These are phyloP conservation scores for Metallyticus violacea DNA, from an alignment of 2,888 invertebrate species.

Conservation along the genomic window DNA sequence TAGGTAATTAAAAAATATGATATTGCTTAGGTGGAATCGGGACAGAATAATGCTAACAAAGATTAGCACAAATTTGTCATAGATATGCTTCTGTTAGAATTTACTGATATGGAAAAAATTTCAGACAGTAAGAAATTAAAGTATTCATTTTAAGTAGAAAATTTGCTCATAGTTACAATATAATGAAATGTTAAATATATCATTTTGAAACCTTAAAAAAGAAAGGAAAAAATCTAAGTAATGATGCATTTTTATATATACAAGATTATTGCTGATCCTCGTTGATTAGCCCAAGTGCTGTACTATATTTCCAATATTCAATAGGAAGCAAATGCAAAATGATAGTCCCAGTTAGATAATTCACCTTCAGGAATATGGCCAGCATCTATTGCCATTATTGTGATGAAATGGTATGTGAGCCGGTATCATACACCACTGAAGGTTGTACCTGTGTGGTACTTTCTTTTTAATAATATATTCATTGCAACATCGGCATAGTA, in stretches of 20 bases:
- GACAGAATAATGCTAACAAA: background rate
- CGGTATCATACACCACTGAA: background rate
- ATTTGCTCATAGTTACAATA: background rate
- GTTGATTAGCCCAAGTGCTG: background rate
- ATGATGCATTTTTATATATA: background rate
- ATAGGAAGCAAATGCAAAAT: background rate
- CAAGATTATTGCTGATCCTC: background rate
- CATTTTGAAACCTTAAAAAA: background rate
- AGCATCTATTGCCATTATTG: too few relatives aligned
- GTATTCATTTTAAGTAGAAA: background rate
- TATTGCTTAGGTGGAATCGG: background rate
- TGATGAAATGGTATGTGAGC: background rate
- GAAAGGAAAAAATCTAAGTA: background rate
- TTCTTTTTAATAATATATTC: background rate
- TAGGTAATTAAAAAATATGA: too few relatives aligned
- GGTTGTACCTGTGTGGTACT: background rate
- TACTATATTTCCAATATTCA: background rate
- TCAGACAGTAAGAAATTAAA: background rate
- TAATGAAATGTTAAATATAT: background rate
- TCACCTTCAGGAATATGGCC: too few relatives aligned
- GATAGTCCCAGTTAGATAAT: background rate
- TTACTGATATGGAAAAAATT: background rate
- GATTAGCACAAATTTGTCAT: background rate
- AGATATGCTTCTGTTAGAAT: too few relatives aligned
- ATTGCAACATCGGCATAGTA: background rate